Evolutionary conservation across 2,888 invertebrate species (phyloP).

Genomic region (Apotomis turbidana): DNA sequence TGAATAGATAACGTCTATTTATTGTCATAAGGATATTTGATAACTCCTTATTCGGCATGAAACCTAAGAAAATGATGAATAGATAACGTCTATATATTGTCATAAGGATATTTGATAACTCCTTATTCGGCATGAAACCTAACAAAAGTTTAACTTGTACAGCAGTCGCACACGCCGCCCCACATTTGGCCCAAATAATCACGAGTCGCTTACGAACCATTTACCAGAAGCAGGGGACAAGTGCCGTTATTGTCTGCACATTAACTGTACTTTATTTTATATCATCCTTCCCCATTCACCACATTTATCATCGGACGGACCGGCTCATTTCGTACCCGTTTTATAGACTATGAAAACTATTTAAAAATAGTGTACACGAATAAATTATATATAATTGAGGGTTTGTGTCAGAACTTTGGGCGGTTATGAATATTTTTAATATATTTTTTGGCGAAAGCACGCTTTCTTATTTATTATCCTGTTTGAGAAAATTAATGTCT

Average conservation of each 20-base stretch:
- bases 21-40: too few relatives aligned
- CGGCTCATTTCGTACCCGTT: conserved; percentile 66
- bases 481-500: not conserved
- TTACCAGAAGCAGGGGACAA: conserved; percentile 67
- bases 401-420: conserved; percentile 2
- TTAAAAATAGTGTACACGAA: conserved; percentile 37
- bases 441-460: not conserved
- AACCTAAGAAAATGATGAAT: too few relatives aligned
- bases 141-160: not conserved
- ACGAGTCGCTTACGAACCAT: conserved; percentile 66
- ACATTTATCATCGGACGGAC: conserved; percentile 67
- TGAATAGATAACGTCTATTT: too few relatives aligned
- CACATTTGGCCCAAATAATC: conserved; percentile 57
- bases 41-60: too few relatives aligned
- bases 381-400: not conserved
- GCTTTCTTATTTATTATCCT: not conserved
- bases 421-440: not conserved
- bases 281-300: conserved; percentile 52
- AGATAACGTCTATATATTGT: too few relatives aligned
- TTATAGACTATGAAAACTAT: conserved; percentile 46
- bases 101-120: not conserved
- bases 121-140: not conserved
- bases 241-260: conserved; percentile 68
- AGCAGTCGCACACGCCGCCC: conserved; percentile 48
- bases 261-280: conserved; percentile 66